These are phyloP conservation scores for Clistopyga incitator DNA, from an alignment of 2,888 invertebrate species.

Conservation along the genomic window DNA sequence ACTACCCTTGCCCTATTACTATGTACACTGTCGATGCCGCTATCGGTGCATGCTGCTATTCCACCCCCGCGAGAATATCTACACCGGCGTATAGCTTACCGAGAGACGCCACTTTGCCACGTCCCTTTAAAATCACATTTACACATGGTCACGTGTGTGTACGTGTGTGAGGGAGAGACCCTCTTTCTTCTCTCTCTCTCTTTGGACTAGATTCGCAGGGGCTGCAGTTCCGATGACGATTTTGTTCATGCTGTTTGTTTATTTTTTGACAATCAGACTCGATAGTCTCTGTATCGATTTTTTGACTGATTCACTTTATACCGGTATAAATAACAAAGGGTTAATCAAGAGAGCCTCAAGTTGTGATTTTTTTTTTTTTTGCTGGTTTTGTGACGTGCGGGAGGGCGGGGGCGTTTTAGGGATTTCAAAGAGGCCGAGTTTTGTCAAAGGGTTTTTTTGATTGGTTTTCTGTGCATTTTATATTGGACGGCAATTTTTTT, in stretches of 20 bases:
- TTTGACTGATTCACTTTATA: constrained; percentile 17
- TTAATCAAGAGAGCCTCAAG: not conserved
- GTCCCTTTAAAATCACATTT: constrained; percentile 20
- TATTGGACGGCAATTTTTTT: not conserved
- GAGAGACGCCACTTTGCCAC: not conserved
- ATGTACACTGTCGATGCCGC: not conserved
- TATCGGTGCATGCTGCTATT: constrained; percentile 6
- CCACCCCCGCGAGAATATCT: not conserved
- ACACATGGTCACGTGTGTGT: not conserved
- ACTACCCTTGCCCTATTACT: constrained; percentile 45
- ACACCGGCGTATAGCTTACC: not conserved
- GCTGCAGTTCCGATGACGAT: not conserved
- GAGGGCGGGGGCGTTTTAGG: no score
- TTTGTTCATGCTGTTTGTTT: not conserved
- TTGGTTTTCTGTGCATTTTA: no score
- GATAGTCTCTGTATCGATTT: constrained; percentile 10
- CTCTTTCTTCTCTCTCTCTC: not conserved
- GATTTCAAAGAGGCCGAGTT: not conserved
- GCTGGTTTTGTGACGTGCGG: no score
- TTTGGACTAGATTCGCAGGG: not conserved
- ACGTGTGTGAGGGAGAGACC: no score
- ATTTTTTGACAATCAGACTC: not conserved
- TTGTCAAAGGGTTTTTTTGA: no score
- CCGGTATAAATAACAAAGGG: constrained; percentile 3
- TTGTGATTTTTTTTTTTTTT: no score